Evolutionary conservation across 2,888 invertebrate species (phyloP), one percentile per base, ranked within the genome.

Genomic region (Tachina grossa): DNA sequence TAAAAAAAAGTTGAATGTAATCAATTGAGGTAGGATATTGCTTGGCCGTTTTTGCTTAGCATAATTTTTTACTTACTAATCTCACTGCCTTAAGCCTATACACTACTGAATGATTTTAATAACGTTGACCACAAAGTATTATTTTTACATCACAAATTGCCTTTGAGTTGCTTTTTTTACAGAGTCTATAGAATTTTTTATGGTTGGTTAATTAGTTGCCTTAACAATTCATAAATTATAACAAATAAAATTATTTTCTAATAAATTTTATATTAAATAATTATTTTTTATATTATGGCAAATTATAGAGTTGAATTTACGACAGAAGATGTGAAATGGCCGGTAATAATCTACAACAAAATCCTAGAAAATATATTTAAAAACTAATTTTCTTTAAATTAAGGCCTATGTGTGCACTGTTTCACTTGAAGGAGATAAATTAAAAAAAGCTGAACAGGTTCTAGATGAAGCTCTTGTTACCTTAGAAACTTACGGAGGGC

Each of bases 391-490:
- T 9, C 49, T 19, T 8, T 19, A 8, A 13, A 39, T 47, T 2
- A 22, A 85, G 85, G 82, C 63, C 11, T 85, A 85, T 55, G 83
- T 83, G 0, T 83, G 79, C n/a, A 68, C 63, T 0, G 22, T 79
- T 5, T 13, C 16, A 11, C 57, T 85, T 0, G 61, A 72, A 11
- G 81, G 57, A 9, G 79, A 80, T 2, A 11, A 66, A 55, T 45
- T 83, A 13, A 16, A 55, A 39, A 80, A 83, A n/a, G 79, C 83
- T 14, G 79, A 53, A 9, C 47, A 63, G 9, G 55, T 83, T 39
- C 55, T 85, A 47, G 83, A 85, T 14, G 77, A 79, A 59, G 83
- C 76, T 6, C 61, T 83, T 22, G 72, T 83, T 0, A 83, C 79
- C 0, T 11, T 85, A 10, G 76, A 83, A 51, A 61, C 85, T 0